Evolutionary conservation across 2,113 vertebrate species (phyloP).

Genomic region (Nothobranchius kuhntae): DNA sequence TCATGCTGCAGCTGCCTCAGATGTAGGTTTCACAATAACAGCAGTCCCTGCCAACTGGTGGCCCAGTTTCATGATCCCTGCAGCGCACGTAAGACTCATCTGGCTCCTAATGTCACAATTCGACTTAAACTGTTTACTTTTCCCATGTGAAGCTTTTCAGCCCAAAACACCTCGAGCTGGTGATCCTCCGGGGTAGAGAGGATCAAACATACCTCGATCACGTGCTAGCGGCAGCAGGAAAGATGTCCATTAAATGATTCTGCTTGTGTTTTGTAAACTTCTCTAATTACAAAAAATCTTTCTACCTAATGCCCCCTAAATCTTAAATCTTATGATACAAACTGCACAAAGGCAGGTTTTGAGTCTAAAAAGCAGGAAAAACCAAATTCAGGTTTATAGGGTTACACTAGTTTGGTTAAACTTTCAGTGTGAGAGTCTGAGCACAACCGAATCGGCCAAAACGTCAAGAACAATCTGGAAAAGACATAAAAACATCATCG

Average conservation of each 20-base stretch:
- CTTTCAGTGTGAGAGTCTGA: no score
- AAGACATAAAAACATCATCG: no score
- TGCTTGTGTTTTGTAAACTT: not conserved
- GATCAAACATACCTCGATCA: not conserved
- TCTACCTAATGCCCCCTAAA: no score
- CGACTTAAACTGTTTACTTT: not conserved
- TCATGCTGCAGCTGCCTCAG: constrained; percentile 13
- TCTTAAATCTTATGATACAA: no score
- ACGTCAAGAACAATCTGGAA: no score
- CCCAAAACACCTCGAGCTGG: not conserved
- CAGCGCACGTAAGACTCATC: not conserved
- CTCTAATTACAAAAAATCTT: not conserved
- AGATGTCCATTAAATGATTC: not conserved
- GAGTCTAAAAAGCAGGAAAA: no score
- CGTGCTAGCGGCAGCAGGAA: not conserved
- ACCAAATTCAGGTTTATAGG: no score
- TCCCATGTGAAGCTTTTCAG: not conserved
- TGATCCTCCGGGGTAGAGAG: no score
- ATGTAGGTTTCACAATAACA: not conserved
- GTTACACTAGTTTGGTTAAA: no score
- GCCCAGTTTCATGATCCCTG: constrained; percentile 8
- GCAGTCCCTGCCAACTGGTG: not conserved
- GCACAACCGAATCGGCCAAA: no score
- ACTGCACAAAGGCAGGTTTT: no score
- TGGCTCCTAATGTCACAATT: not conserved